These are phyloP conservation scores for Hirtodrosophila duncani DNA, from an alignment of 2,888 invertebrate species.

Conservation along the genomic window DNA sequence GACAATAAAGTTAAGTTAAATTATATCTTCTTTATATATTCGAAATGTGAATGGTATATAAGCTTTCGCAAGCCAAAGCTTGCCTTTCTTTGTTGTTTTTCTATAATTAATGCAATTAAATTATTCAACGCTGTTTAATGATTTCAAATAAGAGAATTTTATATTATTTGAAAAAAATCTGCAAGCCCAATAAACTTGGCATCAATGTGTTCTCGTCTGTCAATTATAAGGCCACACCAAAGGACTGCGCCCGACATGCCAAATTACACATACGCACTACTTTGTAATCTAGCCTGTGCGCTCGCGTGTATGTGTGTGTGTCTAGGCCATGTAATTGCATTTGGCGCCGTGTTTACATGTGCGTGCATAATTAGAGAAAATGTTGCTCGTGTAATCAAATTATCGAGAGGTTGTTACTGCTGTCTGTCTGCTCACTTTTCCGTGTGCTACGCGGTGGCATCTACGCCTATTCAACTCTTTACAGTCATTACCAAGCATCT, in stretches of 20 bases:
- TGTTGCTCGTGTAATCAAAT: constrained; percentile 69
- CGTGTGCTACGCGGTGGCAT: constrained; percentile 9
- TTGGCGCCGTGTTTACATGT: constrained; percentile 63
- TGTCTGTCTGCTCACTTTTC: constrained; percentile 7
- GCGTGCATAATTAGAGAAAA: constrained; percentile 69
- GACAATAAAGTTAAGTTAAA: no score
- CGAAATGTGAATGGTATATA: no score
- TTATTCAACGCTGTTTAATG: no score
- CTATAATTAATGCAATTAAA: no score
- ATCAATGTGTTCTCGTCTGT: constrained; percentile 1
- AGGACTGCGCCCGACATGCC: constrained; percentile 26
- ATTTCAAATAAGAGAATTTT: no score
- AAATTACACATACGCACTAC: constrained; percentile 58
- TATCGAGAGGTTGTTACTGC: constrained; percentile 37
- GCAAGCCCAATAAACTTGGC: no score
- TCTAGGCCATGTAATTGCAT: constrained; percentile 56
- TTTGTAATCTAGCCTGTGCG: constrained; percentile 39
- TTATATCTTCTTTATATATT: no score
- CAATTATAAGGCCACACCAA: constrained; percentile 25
- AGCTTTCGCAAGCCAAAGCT: no score
- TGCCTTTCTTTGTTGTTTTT: no score
- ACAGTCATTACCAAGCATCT: constrained; percentile 9
- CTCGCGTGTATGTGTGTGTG: background rate
- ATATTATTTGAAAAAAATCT: no score
- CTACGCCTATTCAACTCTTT: constrained; percentile 13